These are phyloP conservation scores for Allygus modestus DNA, from an alignment of 2,888 invertebrate species.

Conservation along the genomic window DNA sequence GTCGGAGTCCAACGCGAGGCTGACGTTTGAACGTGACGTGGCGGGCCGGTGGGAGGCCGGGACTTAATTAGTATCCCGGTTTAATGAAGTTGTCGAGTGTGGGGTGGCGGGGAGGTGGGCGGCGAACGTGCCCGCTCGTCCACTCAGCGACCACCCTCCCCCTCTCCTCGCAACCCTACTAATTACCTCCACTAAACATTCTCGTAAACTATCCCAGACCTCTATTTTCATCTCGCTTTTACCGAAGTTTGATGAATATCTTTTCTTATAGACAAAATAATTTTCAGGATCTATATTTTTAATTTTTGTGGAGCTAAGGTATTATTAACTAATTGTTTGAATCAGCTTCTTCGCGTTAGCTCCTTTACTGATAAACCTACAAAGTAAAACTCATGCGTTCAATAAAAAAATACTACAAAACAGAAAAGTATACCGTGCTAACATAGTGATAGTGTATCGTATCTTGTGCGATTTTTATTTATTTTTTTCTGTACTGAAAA, in stretches of 20 bases:
- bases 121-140: slow-evolving; percentile 62
- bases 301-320: too few relatives aligned
- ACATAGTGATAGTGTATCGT: too few relatives aligned
- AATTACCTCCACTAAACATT: slow-evolving; percentile 63
- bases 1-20: too few relatives aligned
- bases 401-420: too few relatives aligned
- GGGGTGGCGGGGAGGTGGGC: slow-evolving; percentile 62
- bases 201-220: not conserved
- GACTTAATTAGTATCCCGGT: slow-evolving; percentile 51
- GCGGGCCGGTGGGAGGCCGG: slow-evolving; percentile 1
- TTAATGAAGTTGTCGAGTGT: slow-evolving; percentile 64
- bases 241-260: not conserved
- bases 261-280: not conserved
- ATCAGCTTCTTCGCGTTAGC: not conserved
- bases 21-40: not conserved
- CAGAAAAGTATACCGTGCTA: too few relatives aligned
- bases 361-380: too few relatives aligned
- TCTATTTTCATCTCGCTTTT: not conserved
- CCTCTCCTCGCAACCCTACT: slow-evolving; percentile 70
- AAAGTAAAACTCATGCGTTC: too few relatives aligned
- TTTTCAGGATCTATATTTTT: too few relatives aligned
- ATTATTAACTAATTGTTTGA: too few relatives aligned
- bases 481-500: too few relatives aligned
- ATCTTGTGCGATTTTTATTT: too few relatives aligned
- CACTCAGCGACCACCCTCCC: slow-evolving; percentile 60